Base-by-base conservation (phyloP, 1,140 invertebrate species). In the Zaprionus lachaisei region DNA sequence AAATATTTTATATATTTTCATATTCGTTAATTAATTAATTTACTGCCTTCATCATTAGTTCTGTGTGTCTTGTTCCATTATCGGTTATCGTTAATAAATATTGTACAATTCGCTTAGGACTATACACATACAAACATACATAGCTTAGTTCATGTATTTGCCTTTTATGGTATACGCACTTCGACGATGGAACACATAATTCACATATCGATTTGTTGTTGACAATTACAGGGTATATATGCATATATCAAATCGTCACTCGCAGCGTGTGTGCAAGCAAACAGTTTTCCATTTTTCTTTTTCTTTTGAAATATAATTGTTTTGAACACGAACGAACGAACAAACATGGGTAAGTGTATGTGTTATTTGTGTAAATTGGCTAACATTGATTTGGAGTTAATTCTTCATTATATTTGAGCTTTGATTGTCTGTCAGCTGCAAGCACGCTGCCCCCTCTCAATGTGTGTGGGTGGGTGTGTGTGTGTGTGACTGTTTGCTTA, bases 351-450 rank as follows among this genome's bases (percentile, higher is more conserved):
- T 34, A 37, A 55, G 47, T 51, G 47, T 51, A 24, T 14, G 20
- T 51, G 47, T 51, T 24, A 24, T 51, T 22, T 51, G 24, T 38
- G 34, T 61, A 56, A 66, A 66, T 64, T 73, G 51, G 75, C 75
- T 79, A 79, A 68, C 60, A 65, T 74, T 74, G 17, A 58, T 24
- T 38, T 65, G 17, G 63, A 44, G 34, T 58, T 67, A 20, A 65
- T 74, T 37, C 24, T 54, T 37, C 57, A 38, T 70, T 71, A 63
- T 78, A 26, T 41, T 41, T 84, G 76, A 90, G 72, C 76, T 85
- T 79, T 89, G 85, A 89, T 89, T 89, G 85, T 89, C 85, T 90
- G 85, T 85, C 81, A 84, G 81, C 85, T 89, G 84, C 84, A 79
- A 84, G 68, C 80, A 81, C 71, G 79, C 64, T 73, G 57, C 54